These are phyloP conservation scores for Hyposoter dolosus DNA, from an alignment of 2,888 invertebrate genomes.

Conservation along the genomic window DNA sequence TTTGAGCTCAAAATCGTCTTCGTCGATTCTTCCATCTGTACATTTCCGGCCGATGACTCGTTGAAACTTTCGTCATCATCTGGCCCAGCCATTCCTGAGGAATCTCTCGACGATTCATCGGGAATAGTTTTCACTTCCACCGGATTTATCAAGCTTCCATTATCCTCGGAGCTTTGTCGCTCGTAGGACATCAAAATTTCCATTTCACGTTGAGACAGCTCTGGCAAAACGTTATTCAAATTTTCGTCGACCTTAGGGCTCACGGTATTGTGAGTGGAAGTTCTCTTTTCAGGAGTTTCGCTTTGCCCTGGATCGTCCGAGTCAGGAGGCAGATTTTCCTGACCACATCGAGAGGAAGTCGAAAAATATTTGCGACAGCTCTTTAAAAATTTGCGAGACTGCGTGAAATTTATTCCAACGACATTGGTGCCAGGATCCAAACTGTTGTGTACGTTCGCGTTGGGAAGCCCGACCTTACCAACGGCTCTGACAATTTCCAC, in stretches of 20 bases:
- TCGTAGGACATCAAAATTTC: conserved; percentile 54
- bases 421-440: conserved; percentile 19
- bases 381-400: not conserved
- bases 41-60: not conserved
- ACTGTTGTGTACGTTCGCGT: conserved; percentile 18
- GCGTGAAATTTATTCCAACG: conserved; percentile 21
- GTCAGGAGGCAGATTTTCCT: conserved; percentile 20
- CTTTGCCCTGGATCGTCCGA: not conserved
- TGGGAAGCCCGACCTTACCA: conserved; percentile 9
- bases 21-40: conserved; percentile 20
- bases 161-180: conserved; percentile 23
- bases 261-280: not conserved
- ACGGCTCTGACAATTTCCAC: conserved; percentile 68
- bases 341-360: conserved; percentile 7
- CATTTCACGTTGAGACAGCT: conserved; percentile 56
- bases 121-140: conserved; percentile 32
- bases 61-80: conserved; percentile 18
- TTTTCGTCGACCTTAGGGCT: conserved; percentile 27
- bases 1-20: conserved; percentile 46
- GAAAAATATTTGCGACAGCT: conserved; percentile 27
- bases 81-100: not conserved
- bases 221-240: conserved; percentile 37
- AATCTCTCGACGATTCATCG: not conserved
- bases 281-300: conserved; percentile 11
- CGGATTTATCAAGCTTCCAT: conserved; percentile 30